A percentile compares a stretch with the other conserved stretches of the same genome.
phyloP scores from a whole-genome alignment of 2,113 vertebrate species.

The Steatornis caripensis region DNA sequence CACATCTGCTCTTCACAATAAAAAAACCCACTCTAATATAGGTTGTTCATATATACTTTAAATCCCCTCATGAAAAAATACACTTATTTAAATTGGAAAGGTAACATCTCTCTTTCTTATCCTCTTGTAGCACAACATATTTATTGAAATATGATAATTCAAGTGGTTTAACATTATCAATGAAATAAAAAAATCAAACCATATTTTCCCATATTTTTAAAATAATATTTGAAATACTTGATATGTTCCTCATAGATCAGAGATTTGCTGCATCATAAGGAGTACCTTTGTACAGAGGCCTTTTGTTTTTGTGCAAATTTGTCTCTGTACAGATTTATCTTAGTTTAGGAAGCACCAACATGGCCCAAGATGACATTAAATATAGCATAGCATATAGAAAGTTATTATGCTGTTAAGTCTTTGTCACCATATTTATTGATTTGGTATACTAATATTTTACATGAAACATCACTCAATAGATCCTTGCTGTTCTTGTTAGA shows the following conservation, averaged over 20 bases:
- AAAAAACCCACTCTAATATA: neutral
- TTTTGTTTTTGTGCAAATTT: neutral
- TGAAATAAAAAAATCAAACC: neutral
- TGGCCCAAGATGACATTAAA: neutral
- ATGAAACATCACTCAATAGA: neutral
- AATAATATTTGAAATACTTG: neutral
- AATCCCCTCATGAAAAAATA: neutral
- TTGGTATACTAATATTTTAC: neutral
- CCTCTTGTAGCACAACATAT: neutral
- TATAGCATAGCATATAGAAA: neutral
- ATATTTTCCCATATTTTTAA: neutral
- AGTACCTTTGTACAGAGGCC: neutral
- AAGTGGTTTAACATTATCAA: neutral
- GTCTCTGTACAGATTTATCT: neutral
- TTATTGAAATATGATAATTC: neutral
- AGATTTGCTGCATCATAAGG: neutral
- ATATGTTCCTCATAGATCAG: neutral
- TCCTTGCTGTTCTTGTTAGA: neutral
- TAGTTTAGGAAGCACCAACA: neutral
- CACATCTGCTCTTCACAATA: neutral
- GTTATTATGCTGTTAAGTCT: neutral
- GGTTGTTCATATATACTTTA: neutral
- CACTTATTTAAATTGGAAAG: neutral
- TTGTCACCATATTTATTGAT: neutral
- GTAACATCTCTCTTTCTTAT: neutral